These are phyloP conservation scores for Silurus aristotelis DNA, from an alignment of 2,797 vertebrate genomes.

Conservation along the genomic window DNA sequence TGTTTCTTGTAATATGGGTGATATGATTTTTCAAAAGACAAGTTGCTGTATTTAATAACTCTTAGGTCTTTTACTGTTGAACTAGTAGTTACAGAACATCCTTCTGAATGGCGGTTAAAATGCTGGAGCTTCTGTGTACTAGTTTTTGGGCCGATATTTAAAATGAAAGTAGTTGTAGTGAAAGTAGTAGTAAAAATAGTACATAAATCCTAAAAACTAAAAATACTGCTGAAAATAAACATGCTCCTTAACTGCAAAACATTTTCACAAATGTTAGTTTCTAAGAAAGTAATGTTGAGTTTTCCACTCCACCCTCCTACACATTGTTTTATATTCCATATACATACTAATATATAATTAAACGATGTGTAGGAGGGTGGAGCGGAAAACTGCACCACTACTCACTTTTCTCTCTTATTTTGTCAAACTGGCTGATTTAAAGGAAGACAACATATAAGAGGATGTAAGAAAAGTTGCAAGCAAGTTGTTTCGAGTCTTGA, in stretches of 20 bases:
- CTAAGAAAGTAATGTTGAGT: background rate
- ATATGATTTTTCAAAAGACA: too few relatives aligned
- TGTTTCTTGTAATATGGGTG: too few relatives aligned
- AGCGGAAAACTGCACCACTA: background rate
- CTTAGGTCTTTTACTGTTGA: too few relatives aligned
- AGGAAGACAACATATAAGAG: background rate
- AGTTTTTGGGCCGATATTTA: too few relatives aligned
- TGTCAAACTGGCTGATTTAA: background rate
- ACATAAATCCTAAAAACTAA: background rate
- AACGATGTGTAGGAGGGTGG: background rate
- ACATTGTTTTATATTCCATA: background rate
- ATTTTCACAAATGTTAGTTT: too few relatives aligned
- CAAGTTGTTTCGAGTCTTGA: background rate
- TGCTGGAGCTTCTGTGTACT: too few relatives aligned
- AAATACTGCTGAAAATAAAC: background rate
- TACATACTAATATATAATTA: background rate
- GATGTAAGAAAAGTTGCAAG: background rate
- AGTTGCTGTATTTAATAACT: too few relatives aligned
- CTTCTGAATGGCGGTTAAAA: too few relatives aligned
- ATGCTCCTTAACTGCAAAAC: background rate
- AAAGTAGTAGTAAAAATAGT: background rate
- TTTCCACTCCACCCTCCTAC: background rate
- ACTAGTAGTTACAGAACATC: too few relatives aligned
- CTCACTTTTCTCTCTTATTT: conserved; percentile 4
- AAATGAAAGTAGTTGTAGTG: background rate